Evolutionary conservation across 2,888 invertebrate genomes (phyloP).

Genomic region (Darwinula stevensoni): DNA sequence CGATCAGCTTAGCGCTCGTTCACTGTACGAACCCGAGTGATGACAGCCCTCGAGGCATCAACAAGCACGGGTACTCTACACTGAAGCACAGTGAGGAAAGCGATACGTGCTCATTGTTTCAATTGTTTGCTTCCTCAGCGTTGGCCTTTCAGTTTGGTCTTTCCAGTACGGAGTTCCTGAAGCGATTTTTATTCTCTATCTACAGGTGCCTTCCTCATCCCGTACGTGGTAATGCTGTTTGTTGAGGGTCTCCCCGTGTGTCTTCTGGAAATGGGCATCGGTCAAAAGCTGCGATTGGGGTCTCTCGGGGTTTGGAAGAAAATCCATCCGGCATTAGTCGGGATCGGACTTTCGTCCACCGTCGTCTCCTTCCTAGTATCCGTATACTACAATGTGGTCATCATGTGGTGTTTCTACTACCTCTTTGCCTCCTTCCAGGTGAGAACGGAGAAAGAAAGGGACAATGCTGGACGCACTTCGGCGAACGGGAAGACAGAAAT

Average conservation of each 20-base stretch:
- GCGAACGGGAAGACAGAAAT: constrained; percentile 43
- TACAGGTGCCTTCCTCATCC: constrained; percentile 78
- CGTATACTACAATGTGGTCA: constrained; percentile 83
- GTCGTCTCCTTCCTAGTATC: constrained; percentile 75
- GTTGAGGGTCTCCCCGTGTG: constrained; percentile 81
- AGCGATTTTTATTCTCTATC: too few species aligned
- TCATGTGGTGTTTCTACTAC: constrained; percentile 87
- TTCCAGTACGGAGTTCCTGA: too few species aligned
- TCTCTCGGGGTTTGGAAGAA: constrained; percentile 82
- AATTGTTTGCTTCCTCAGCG: too few species aligned
- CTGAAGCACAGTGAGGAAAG: too few species aligned
- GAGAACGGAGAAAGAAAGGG: constrained; percentile 15
- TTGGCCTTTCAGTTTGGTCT: too few species aligned
- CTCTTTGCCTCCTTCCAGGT: constrained; percentile 71
- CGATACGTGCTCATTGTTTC: too few species aligned
- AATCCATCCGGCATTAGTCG: constrained; percentile 49
- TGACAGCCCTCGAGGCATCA: too few species aligned
- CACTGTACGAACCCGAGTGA: too few species aligned
- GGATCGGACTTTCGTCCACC: constrained; percentile 73
- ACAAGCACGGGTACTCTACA: too few species aligned
- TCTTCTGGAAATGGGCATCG: constrained; percentile 75
- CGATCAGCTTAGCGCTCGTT: too few species aligned
- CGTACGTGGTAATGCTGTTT: constrained; percentile 68
- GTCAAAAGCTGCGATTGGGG: constrained; percentile 68
- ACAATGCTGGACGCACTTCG: constrained; percentile 42